Conservation (phyloP, 2,888 invertebrate genomes). For the Campoplex nolae region DNA sequence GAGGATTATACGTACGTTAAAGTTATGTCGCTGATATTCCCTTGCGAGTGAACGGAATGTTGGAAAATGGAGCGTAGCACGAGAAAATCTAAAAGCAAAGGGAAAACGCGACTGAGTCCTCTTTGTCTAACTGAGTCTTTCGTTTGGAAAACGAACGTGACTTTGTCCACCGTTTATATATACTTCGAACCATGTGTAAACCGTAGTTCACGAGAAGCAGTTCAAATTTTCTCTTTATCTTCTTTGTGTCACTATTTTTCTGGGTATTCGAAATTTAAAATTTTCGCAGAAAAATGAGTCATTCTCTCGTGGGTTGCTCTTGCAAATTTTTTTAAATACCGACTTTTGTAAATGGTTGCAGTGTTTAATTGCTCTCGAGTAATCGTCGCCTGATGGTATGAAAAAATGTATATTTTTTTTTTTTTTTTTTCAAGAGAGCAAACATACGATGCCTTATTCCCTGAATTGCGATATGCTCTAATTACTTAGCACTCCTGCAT, state of each 20-base stretch:
- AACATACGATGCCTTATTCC: neutral
- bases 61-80: conserved; percentile 11
- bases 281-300: conserved; percentile 18
- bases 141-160: conserved; percentile 77
- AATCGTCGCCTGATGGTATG: too few species aligned
- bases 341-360: neutral
- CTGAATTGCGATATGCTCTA: neutral
- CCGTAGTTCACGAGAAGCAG: conserved; percentile 19
- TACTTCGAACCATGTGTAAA: conserved; percentile 48
- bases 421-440: neutral
- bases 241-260: conserved; percentile 16
- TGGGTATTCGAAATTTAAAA: conserved; percentile 1
- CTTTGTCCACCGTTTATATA: conserved; percentile 66
- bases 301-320: neutral
- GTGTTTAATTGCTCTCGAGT: neutral
- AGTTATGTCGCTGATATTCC: conserved; percentile 58
- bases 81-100: conserved; percentile 29
- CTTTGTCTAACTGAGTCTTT: conserved; percentile 60
- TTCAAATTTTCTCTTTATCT: conserved; percentile 25
- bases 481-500: neutral
- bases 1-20: conserved; percentile 68
- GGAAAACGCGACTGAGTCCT: conserved; percentile 17
- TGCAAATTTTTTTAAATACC: neutral
- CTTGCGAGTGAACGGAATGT: conserved; percentile 32
- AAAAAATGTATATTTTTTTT: neutral